Conservation (phyloP, 2,797 vertebrate genomes). For the Garrulus glandarius region DNA sequence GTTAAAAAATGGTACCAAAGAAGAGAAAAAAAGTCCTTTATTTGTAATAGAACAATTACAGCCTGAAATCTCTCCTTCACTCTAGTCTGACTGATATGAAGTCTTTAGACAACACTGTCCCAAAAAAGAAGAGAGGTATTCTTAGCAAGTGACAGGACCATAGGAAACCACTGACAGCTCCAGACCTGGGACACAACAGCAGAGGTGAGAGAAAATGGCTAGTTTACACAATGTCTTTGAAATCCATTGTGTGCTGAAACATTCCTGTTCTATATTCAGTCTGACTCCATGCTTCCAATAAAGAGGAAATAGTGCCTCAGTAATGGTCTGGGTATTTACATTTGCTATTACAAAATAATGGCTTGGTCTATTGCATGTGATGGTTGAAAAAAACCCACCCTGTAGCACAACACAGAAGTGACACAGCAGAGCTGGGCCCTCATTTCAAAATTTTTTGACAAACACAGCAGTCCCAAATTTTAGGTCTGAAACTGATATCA, state of each 20-base stretch:
- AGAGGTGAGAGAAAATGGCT: neutral
- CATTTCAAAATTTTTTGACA: neutral
- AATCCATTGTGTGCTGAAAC: neutral
- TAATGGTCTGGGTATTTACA: neutral
- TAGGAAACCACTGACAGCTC: neutral
- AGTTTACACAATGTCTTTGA: neutral
- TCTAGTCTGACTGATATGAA: neutral
- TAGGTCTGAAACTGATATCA: neutral
- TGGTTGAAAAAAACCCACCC: neutral
- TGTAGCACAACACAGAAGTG: neutral
- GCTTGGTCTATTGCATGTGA: neutral
- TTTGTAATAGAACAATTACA: neutral
- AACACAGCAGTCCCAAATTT: neutral
- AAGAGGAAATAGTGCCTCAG: neutral
- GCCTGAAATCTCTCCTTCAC: neutral
- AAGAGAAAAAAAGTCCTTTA: neutral
- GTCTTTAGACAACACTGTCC: neutral
- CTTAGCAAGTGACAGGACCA: neutral
- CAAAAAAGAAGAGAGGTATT: neutral
- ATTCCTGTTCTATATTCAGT: neutral
- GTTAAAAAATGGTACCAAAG: accelerated
- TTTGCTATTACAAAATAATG: neutral
- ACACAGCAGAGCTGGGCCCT: neutral
- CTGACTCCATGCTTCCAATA: neutral
- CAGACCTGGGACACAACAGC: neutral